Base-by-base conservation (phyloP, 2,113 vertebrate species). In the Bubalus kerabau region DNA sequence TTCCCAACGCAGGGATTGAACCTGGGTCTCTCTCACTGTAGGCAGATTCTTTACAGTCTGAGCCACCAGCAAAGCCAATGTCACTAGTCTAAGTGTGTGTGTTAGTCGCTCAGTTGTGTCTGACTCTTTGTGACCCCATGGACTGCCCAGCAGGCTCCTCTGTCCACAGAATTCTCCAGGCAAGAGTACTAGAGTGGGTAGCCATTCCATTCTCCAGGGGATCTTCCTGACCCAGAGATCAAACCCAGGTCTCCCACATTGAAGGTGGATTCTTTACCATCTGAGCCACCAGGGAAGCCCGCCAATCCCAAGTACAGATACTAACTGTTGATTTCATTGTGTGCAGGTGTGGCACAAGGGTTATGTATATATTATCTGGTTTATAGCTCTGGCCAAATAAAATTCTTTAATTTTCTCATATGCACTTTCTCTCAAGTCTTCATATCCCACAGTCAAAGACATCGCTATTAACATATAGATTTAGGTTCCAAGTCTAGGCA, bases 321-420 rank as follows among this genome's bases (percentile, higher is more conserved):
- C 50, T 24, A 54, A 54, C 17, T 87, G 80, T 16, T 43, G 46
- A 85, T 94, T 91, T 82, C 74, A 54, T 36, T 32, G 59, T 86
- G 54, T 81, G 48, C 16, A 52, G 54, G 48, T 17, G 43, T 30
- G 43, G 9, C 43, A 26, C 80, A 67, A 89, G 4, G 30, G 12
- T 54, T 94, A 86, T 90, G 40, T 57, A 21, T 71, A 40, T 54
- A 60, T 88, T 59, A 81, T 62, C 82, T 95, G 15, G 6, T 54
- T 91, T 91, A 60, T 43, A 89, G 83, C 30, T 92, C 14, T 59
- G n/a, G 16, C 8, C 52, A 40, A 74, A 82, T 28, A 80, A 30
- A 94, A 94, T 96, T 89, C 57, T 90, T 80, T 80, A 16, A 93
- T 76, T 62, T 90, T 94, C 57, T 94, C 81, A 80, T 52, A 9